Base-by-base conservation (phyloP, 2,888 invertebrate genomes). In the Drosophila prostipennis region DNA sequence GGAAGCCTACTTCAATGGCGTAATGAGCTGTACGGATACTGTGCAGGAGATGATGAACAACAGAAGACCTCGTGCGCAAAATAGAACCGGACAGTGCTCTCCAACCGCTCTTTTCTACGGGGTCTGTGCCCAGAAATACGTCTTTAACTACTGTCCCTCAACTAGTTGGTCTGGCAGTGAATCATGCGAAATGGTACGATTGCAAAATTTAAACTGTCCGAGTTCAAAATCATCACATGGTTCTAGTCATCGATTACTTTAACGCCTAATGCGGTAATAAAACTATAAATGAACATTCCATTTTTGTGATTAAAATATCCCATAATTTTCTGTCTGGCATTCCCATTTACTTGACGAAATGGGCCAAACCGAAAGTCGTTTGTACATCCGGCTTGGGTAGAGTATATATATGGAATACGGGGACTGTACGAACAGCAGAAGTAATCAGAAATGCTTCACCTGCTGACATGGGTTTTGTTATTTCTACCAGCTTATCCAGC, bases 111-210 rank as follows among this genome's bases (percentile, higher is more conserved):
- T 87, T 0, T 45, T 60, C 5, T 64, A 73, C 34, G 37, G 52
- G 0, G 32, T 72, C 3, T 88, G 84, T 32, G 36, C 71, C 0
- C 51, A 67, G 19, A 74, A 43, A 14, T 67, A 73, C 4, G 55
- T 54, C 0, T 83, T 79, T 6, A 37, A 42, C 16, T 29, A 84
- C 11, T 85, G 84, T 0, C 84, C 88, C 0, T 4, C 72, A 13
- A 36, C 74, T 40, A 77, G 64, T 32, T 85, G 84, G 84, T 65
- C 70, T 1, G 16, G 42, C n/a, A 60, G 67, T n/a, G 19, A 55
- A n/a, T 13, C 3, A 0, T 84, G 84, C 51, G 72, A 84, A 8
- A 39, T 57, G 7, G 65, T 72, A 0, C 74, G 72, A 1, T 56
- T 74, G 13, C 60, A 65, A 23, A 58, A 46, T 7, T 11, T 72